Evolutionary conservation across 53 echinoderm and acorn worm genomes (phyloP), one percentile per base, ranked within the genome.

Genomic region (Echinometra lucunter): DNA sequence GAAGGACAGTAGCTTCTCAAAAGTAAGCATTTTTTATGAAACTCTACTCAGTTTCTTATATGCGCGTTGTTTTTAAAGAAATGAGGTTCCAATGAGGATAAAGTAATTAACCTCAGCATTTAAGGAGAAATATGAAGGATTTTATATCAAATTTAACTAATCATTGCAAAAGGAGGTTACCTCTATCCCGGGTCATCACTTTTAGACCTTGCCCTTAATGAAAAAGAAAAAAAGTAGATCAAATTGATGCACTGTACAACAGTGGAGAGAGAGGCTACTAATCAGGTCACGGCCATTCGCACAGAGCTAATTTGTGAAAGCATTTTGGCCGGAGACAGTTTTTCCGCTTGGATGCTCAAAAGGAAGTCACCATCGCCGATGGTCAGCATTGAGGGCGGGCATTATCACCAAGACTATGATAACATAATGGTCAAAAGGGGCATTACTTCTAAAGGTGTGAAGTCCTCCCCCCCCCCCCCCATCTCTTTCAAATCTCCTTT

Each of bases 221-320:
- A 21, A 78, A 6, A 21, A 35, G 38, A 18, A 78, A n/a, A n/a
- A 78, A 78, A 78, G 0, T n/a, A 72, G 38, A 78, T 78, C 35
- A 78, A 38, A 78, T 69, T 30, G 69, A 28, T 78, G 38, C 21
- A 42, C 42, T 78, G 78, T 78, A 42, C 42, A 78, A 40, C 8
- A 40, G 6, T 42, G 42, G 78, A 9, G 10, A 9, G 10, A 12
- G 42, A 38, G 21, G 1, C 42, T 42, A 16, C 2, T 72, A 72
- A 72, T 72, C 30, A 72, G 78, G 78, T 78, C 78, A 78, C 42
- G 78, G 78, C 19, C 42, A 78, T 78, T 78, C 32, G 11, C 19
- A 10, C 0, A 69, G 69, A 35, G 21, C 40, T 78, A 78, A 78
- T 78, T 78, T 78, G 38, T 6, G 17, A 78, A 78, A 78, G 78